These are phyloP conservation scores for Drosophila arizonae DNA, from an alignment of 1,140 invertebrate species.

Conservation along the genomic window DNA sequence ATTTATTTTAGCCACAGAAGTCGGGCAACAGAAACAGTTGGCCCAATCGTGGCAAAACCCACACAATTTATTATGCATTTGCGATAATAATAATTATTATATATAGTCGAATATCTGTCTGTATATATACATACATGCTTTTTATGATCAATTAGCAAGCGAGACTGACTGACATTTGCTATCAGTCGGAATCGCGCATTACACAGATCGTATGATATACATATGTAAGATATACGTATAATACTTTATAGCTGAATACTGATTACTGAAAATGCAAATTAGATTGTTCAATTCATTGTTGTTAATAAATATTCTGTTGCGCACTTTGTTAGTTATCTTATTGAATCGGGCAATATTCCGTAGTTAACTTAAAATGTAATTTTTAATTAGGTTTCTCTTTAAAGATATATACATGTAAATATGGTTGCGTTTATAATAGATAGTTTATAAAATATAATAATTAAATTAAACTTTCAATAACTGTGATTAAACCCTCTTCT, in stretches of 20 bases:
- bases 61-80: slow-evolving; percentile 38
- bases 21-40: slow-evolving; percentile 1
- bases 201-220: slow-evolving; percentile 8
- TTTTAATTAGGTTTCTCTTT: not conserved
- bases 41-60: slow-evolving; percentile 30
- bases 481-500: too few relatives aligned
- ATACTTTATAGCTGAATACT: not conserved
- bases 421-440: too few relatives aligned
- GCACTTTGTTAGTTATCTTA: not conserved
- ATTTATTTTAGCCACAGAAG: not conserved
- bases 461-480: too few relatives aligned
- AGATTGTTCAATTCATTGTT: slow-evolving; percentile 22
- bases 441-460: too few relatives aligned
- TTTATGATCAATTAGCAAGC: slow-evolving; percentile 33
- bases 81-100: slow-evolving; percentile 8
- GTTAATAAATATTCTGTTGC: slow-evolving; percentile 1
- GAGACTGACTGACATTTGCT: not conserved
- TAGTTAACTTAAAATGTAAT: not conserved
- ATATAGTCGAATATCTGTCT: not conserved
- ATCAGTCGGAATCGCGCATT: not conserved
- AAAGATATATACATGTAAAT: too few relatives aligned
- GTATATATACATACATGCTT: slow-evolving; percentile 11
- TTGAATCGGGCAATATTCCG: not conserved
- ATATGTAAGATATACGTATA: not conserved
- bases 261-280: slow-evolving; percentile 12